A percentile compares a stretch with the other conserved stretches of the same genome.
These are phyloP conservation scores for Artemia franciscana DNA, from an alignment of 1,140 invertebrate genomes.

Conservation along the genomic window DNA sequence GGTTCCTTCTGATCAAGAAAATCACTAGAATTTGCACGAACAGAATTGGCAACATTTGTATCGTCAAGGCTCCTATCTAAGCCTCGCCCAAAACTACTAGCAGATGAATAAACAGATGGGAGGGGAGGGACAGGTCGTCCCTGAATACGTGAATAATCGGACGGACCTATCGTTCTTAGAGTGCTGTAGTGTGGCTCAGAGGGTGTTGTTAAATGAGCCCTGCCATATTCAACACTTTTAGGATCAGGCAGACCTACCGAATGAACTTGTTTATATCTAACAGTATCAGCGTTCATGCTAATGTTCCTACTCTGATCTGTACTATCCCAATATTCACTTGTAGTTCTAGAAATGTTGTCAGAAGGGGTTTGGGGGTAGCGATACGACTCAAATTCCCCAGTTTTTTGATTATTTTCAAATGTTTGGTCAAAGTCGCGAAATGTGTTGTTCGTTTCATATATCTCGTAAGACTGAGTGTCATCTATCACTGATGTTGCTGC, in stretches of 20 bases:
- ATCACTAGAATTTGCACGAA: neutral
- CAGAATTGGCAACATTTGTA: neutral
- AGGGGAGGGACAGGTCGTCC: neutral
- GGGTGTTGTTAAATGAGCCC: neutral
- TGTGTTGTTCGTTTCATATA: conserved; percentile 42
- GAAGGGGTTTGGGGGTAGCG: conserved; percentile 42
- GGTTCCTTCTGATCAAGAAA: neutral
- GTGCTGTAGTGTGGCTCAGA: neutral
- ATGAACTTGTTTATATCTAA: neutral
- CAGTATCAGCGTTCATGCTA: neutral
- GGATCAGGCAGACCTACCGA: neutral
- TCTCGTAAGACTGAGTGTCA: conserved; percentile 52
- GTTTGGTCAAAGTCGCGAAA: neutral
- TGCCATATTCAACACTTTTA: neutral
- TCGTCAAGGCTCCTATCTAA: neutral
- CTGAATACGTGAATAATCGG: neutral
- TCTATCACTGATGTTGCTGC: conserved; percentile 34
- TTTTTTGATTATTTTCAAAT: conserved; percentile 5
- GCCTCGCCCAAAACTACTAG: neutral
- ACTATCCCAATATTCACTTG: conserved; percentile 3
- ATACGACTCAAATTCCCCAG: conserved; percentile 41
- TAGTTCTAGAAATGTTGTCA: conserved; percentile 25
- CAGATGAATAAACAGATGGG: neutral
- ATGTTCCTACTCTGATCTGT: neutral
- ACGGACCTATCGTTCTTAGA: neutral